Evolutionary conservation across 2,888 invertebrate genomes (phyloP), one percentile per base, ranked within the genome.

Genomic region (Sphecodes monilicornis): DNA sequence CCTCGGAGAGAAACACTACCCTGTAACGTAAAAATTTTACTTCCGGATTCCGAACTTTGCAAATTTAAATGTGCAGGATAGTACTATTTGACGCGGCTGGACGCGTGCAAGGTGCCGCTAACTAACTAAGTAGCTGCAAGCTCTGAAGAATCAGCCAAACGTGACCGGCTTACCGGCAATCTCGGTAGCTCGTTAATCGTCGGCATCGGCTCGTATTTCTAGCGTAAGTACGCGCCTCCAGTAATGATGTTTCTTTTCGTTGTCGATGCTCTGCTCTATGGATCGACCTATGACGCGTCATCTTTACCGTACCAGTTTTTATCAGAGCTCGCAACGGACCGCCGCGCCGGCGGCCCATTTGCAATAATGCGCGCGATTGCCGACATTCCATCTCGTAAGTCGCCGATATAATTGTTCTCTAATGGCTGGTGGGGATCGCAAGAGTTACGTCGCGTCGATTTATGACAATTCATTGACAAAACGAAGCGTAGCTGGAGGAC

Each of bases 161-260:
- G 85, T 79, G 84, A 85, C 74, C 68, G 74, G 84, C 70, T 84
- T 85, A 46, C 36, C 2, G 32, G 6, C 70, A 39, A 71, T 74
- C 70, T 71, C 68, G 70, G 69, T 60, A 39, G 84, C 76, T 88
- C 81, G 86, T 88, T 89, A 87, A 88, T 88, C 88, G 89, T 77
- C 73, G 79, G 70, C 79, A 69, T 57, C 57, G 66, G 54, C 36
- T 79, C 77, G 74, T 80, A 82, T 80, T 41, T 84, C 86, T 78
- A 76, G 29, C 68, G 54, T 70, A 82, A 82, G 80, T 87, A 87
- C 78, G 79, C 43, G 82, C 80, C 76, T 72, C 29, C 68, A 36
- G 78, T 88, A 85, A 84, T 79, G 70, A 66, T 46, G 54, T 78
- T 80, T 84, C 72, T 84, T 82, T 80, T 84, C 72, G 66, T 60